Conservation (phyloP, 2,113 vertebrate genomes). For the Malurus elegans region DNA sequence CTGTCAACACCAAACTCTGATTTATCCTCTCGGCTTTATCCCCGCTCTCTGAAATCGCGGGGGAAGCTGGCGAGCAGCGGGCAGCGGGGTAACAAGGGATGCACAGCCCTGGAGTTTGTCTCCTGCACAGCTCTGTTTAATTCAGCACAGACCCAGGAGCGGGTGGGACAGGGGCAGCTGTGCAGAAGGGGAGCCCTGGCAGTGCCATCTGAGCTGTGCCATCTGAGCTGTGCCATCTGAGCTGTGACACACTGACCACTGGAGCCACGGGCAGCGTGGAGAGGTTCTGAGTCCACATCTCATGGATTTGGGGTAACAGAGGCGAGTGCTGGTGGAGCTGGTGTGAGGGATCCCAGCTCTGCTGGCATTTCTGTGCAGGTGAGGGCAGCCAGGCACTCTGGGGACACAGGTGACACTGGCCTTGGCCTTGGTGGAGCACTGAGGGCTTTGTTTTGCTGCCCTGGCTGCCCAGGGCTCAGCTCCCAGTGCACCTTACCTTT, state of each 20-base stretch:
- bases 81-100: neutral
- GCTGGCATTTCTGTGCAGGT: rapidly evolving
- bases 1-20: neutral
- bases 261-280: rapidly evolving
- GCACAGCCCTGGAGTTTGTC: neutral
- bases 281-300: neutral
- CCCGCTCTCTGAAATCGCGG: neutral
- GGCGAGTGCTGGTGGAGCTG: neutral
- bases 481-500: neutral
- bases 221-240: neutral
- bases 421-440: neutral
- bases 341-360: rapidly evolving
- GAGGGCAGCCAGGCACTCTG: rapidly evolving
- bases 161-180: neutral
- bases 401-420: neutral
- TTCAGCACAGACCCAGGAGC: neutral
- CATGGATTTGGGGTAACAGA: neutral
- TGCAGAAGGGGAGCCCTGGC: neutral
- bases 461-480: neutral
- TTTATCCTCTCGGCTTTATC: neutral
- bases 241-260: rapidly evolving
- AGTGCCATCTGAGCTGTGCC: neutral
- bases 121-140: neutral
- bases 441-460: neutral
- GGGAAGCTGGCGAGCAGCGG: neutral